A percentile compares a stretch with the other conserved stretches of the same genome.
Conservation (phyloP, 1,140 invertebrate species). For the Drosophila bocqueti region DNA sequence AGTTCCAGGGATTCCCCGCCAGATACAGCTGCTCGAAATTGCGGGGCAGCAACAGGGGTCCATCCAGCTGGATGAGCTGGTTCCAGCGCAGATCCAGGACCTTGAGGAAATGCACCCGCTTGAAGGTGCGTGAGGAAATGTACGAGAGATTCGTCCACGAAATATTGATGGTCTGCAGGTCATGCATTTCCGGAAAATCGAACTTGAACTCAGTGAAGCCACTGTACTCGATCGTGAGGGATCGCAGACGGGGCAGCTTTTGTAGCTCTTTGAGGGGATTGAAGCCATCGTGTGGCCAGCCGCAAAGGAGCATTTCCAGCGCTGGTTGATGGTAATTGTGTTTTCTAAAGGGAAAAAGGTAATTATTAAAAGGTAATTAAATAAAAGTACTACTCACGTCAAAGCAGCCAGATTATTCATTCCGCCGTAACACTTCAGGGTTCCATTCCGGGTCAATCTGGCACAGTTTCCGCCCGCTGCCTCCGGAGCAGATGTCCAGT, state of each 20-base stretch:
- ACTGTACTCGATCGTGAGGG: conserved; percentile 83
- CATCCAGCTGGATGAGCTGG: conserved; percentile 81
- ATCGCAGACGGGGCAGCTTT: conserved; percentile 74
- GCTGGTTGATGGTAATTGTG: not conserved
- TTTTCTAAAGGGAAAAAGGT: not conserved
- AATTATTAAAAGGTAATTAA: too few relatives aligned
- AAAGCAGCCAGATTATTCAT: conserved; percentile 70
- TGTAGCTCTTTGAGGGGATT: conserved; percentile 70
- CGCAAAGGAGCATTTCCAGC: conserved; percentile 67
- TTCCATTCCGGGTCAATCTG: conserved; percentile 42
- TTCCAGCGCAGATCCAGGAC: conserved; percentile 86
- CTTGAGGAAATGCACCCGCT: conserved; percentile 74
- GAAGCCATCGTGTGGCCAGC: conserved; percentile 76
- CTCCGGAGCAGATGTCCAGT: conserved; percentile 71
- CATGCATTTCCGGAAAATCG: conserved; percentile 81
- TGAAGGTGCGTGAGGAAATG: conserved; percentile 82
- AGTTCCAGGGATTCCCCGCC: conserved; percentile 87
- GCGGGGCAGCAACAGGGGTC: conserved; percentile 71
- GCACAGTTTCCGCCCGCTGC: conserved; percentile 72
- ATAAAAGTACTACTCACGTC: conserved; percentile 64
- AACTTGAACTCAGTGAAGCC: conserved; percentile 78
- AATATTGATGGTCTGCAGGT: conserved; percentile 85
- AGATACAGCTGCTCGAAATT: conserved; percentile 84
- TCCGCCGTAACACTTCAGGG: conserved; percentile 75
- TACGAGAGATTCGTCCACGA: conserved; percentile 84